These are phyloP conservation scores for Leucophenga maculata DNA, from an alignment of 2,888 invertebrate genomes.

Conservation along the genomic window DNA sequence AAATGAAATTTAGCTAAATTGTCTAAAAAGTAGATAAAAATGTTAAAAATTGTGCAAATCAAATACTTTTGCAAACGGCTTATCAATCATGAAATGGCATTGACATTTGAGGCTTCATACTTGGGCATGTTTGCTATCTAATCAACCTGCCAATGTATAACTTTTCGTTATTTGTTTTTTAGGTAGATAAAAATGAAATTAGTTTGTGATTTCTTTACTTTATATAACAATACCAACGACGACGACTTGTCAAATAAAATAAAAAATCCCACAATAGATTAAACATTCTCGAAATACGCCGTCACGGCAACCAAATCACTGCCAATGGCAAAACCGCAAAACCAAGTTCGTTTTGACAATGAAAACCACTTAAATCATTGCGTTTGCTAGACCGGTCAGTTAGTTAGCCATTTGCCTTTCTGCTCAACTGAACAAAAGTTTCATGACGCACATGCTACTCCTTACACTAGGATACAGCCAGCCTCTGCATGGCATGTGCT, in stretches of 20 bases:
- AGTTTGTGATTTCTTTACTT: neutral
- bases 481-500: too few relatives aligned
- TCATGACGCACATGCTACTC: too few relatives aligned
- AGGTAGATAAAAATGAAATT: conserved; percentile 9
- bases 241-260: neutral
- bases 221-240: neutral
- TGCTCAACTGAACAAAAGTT: neutral
- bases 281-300: too few relatives aligned
- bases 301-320: neutral
- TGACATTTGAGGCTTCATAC: neutral
- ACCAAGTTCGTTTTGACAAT: neutral
- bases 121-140: neutral
- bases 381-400: neutral
- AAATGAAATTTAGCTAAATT: neutral
- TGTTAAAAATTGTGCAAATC: neutral
- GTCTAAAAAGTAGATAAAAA: conserved; percentile 1
- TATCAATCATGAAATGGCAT: conserved; percentile 7
- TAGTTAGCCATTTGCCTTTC: neutral
- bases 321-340: conserved; percentile 1
- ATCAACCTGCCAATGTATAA: neutral
- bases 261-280: neutral
- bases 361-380: conserved; percentile 1
- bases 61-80: neutral
- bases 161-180: too few relatives aligned
- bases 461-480: too few relatives aligned